Evolutionary conservation across 2,113 vertebrate species (phyloP).

Genomic region (Andinoacara biseriatus): DNA sequence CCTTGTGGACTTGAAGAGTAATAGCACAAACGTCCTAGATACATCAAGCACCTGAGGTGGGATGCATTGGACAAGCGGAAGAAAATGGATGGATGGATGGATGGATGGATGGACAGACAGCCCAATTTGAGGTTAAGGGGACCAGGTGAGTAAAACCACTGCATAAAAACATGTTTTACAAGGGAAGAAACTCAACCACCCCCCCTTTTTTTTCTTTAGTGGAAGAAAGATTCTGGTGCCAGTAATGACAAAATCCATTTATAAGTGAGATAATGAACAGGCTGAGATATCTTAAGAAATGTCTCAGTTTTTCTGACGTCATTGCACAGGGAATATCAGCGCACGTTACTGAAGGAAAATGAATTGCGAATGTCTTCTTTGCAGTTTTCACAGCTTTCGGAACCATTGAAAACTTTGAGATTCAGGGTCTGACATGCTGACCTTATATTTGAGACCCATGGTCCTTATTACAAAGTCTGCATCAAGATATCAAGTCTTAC

Average conservation of each 20-base stretch:
- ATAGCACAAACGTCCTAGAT: not conserved
- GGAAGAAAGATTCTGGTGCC: not conserved
- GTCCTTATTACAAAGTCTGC: not conserved
- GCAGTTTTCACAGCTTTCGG: not conserved
- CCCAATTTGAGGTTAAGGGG: not conserved
- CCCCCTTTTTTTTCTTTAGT: not conserved
- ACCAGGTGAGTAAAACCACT: not conserved
- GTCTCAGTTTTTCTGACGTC: not conserved
- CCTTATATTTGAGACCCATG: not conserved
- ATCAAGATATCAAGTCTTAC: not conserved
- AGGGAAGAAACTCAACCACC: not conserved
- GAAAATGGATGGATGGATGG: not conserved
- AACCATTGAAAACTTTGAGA: not conserved
- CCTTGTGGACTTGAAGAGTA: conserved; percentile 34
- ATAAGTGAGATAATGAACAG: too few relatives aligned
- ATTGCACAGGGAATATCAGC: too few relatives aligned
- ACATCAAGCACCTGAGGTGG: not conserved
- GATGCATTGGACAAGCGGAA: not conserved
- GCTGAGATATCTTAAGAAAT: not conserved
- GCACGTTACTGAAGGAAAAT: not conserved
- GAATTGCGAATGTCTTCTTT: not conserved
- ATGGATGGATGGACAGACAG: too few relatives aligned
- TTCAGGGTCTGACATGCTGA: not conserved
- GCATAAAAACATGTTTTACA: not conserved
- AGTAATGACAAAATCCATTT: not conserved